These are phyloP conservation scores for Ornithorhynchus anatinus DNA, from an alignment of 2,113 vertebrate species.

Conservation along the genomic window DNA sequence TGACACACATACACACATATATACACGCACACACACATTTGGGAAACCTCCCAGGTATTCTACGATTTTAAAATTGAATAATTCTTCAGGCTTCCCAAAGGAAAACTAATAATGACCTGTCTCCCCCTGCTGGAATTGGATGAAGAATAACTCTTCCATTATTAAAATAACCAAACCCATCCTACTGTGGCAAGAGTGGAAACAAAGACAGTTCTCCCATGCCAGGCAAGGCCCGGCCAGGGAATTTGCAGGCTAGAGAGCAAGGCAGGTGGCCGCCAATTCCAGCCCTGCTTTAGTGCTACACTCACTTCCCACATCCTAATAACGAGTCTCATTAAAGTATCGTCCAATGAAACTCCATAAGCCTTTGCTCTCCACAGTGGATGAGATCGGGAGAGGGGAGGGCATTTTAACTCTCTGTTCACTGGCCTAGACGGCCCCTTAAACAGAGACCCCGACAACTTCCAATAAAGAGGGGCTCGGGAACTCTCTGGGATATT, in stretches of 20 bases:
- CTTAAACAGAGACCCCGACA: fast-evolving
- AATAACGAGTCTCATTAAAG: neutral
- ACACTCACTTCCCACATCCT: neutral
- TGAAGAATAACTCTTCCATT: neutral
- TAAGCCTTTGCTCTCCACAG: neutral
- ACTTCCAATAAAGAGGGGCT: too few relatives aligned
- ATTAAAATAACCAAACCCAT: fast-evolving
- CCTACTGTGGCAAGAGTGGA: neutral
- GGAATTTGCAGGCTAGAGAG: too few relatives aligned
- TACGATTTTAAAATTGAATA: neutral
- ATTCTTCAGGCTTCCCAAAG: neutral
- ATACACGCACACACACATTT: fast-evolving
- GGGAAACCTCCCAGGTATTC: neutral
- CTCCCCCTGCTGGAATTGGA: conserved; percentile 36
- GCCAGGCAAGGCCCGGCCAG: too few relatives aligned
- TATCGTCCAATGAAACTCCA: fast-evolving
- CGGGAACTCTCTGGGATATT: too few relatives aligned
- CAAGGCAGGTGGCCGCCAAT: neutral
- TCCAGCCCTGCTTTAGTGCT: neutral
- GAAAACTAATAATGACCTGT: neutral
- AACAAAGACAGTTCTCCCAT: neutral
- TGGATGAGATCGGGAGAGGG: fast-evolving
- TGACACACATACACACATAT: neutral
- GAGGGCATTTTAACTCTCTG: neutral
- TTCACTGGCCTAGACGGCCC: neutral